Base-by-base conservation (phyloP, 2,888 invertebrate species). In the Caenorhabditis drosophilae region DNA sequence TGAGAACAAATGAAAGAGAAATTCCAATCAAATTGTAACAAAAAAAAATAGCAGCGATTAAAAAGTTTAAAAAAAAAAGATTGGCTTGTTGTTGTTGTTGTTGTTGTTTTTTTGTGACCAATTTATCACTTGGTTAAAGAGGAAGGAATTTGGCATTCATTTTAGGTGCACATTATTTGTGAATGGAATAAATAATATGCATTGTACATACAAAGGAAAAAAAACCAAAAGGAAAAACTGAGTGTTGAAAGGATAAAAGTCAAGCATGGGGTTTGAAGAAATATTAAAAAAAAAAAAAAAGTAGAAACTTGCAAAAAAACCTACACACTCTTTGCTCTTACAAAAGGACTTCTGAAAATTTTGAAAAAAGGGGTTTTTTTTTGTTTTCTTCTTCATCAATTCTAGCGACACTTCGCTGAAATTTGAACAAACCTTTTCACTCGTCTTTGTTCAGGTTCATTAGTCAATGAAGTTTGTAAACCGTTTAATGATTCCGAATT, bases 281-380 rank as follows among this genome's bases (percentile, higher is more conserved):
- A 4, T 4, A 36, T 4, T 36, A n/a, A 12, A 7, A 36, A 36
- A n/a, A 36, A 36, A 31, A 12, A 31, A 12, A 31, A 31, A 31
- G 6, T 6, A 31, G 31, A 31, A 12, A 31, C n/a, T 40, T 18
- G 22, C 16, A 40, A 20, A 40, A 27, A 11, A 51, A 63, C 63
- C 63, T 63, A 63, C 56, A 63, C 57, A 49, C 56, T 63, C 40
- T 63, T 63, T 23, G 63, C 52, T 53, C 49, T 63, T 49, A 54
- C 44, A 26, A 63, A 51, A 53, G 63, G 63, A 36, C 49, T 25
- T 63, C 63, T 63, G 63, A 49, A 63, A 62, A 40, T 18, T 31
- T 40, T 18, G 11, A 36, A 36, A n/a, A n/a, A n/a, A n/a, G n/a
- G n/a, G n/a, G n/a, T n/a, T n/a, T n/a, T n/a, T n/a, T n/a, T n/a